phyloP scores from a whole-genome alignment of 2,113 vertebrate species.

The Triplophysa dalaica region DNA sequence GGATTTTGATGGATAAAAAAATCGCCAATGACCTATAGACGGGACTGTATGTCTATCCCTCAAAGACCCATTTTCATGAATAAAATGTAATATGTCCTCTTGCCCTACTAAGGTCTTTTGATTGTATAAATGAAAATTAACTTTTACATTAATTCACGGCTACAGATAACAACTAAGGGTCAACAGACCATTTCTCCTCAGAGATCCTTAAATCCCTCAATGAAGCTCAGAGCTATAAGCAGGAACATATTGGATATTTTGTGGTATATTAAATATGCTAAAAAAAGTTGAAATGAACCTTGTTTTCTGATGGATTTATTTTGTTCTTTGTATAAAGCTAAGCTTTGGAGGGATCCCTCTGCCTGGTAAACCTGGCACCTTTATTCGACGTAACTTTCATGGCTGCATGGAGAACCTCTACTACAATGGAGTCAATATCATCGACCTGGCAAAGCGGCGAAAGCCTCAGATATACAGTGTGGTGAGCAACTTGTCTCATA shows the following conservation, averaged over 20 bases:
- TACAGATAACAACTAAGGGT: background rate
- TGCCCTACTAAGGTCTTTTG: background rate
- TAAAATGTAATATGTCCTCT: too few species aligned
- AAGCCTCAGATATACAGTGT: constrained; percentile 98
- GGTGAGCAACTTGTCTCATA: constrained; percentile 70
- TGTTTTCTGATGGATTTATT: background rate
- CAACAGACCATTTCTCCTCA: background rate
- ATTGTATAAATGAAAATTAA: background rate
- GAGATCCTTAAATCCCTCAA: background rate
- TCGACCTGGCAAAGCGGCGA: constrained; percentile 93
- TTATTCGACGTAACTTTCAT: constrained; percentile 94
- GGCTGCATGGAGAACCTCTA: constrained; percentile 98
- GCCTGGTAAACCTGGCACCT: constrained; percentile 96
- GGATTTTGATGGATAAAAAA: too few species aligned
- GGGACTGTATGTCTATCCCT: too few species aligned
- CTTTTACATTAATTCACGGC: background rate
- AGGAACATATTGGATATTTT: background rate
- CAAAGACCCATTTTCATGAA: too few species aligned
- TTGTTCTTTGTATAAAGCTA: constrained; percentile 78
- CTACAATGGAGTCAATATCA: constrained; percentile 95
- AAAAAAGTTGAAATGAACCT: background rate
- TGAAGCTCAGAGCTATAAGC: background rate
- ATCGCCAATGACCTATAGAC: too few species aligned
- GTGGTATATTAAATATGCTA: background rate
- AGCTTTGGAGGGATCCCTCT: constrained; percentile 97